phyloP scores from a whole-genome alignment of 2,888 invertebrate genomes.

The Nymphalis c-album region DNA sequence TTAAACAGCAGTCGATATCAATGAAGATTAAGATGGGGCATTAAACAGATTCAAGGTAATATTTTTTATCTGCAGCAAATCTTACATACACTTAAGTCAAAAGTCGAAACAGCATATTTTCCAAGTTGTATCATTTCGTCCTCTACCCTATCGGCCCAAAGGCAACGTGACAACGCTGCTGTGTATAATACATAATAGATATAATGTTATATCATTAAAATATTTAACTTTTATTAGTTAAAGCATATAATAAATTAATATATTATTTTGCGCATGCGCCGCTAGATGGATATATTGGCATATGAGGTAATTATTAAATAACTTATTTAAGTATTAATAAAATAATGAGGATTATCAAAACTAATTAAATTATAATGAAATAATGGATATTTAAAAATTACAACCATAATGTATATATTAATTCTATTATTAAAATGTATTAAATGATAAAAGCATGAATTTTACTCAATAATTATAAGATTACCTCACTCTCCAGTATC shows the following conservation, averaged over 20 bases:
- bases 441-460: conserved; percentile 20
- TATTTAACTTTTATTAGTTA: background rate
- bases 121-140: too few relatives aligned
- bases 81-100: too few relatives aligned
- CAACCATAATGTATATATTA: background rate
- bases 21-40: too few relatives aligned
- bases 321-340: background rate
- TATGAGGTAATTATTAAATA: conserved; percentile 29
- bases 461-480: conserved; percentile 16
- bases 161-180: too few relatives aligned
- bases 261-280: conserved; percentile 7
- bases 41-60: too few relatives aligned
- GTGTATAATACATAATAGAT: too few relatives aligned
- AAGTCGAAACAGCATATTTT: too few relatives aligned
- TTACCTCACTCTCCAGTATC: conserved; percentile 41
- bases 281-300: conserved; percentile 24
- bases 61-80: too few relatives aligned
- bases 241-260: background rate
- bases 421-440: background rate
- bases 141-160: too few relatives aligned
- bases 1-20: too few relatives aligned
- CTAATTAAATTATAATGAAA: background rate
- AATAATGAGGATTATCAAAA: background rate
- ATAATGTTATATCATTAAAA: too few relatives aligned
- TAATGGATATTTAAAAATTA: background rate